Base-by-base conservation (phyloP, 2,797 vertebrate genomes). In the Leptatherina wallacei region DNA sequence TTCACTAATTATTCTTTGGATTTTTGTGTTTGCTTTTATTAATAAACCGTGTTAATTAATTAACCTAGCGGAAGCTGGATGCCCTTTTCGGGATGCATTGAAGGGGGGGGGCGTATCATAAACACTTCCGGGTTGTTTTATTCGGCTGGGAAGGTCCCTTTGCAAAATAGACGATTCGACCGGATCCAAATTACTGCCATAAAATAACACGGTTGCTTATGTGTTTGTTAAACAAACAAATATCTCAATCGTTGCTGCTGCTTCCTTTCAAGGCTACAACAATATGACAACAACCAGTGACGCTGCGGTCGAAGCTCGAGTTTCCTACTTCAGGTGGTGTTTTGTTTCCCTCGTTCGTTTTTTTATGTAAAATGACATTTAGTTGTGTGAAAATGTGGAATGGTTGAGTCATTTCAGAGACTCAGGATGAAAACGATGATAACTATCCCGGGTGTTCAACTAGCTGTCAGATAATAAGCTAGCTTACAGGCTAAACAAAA, bases 251-350 rank as follows among this genome's bases (percentile, higher is more conserved):
- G 40, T 61, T 52, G 49, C 33, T 52, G 13, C 60, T 14, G 9
- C 66, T 61, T 24, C 40, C 62, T 63, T 55, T 49, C 36, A 4
- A 42, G 33, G 47, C 58, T 54, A 52, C 14, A 49, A 61, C 55
- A 66, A 61, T 4, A 47, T 73, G 55, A 84, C 65, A 80, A 76
- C 76, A 72, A 71, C 66, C 16, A 47, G 20, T 20, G 7, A 33
- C 4, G 29, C 64, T 47, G 18, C 38, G 24, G 35, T 13, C 71
- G 18, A 67, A 69, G 72, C 52, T 65, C 33, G 54, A 54, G 33
- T 56, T 29, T 8, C 52, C 1, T 27, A 10, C n/a, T 55, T 16
- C 18, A 24, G 55, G 35, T 29, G 55, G 22, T 57, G 20, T 52
- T 38, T 13, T 29, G 11, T 12, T 11, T 13, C n/a, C 38, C 38